These are phyloP conservation scores for Phyllostomus discolor DNA, from an alignment of 2,113 vertebrate species.

Conservation along the genomic window DNA sequence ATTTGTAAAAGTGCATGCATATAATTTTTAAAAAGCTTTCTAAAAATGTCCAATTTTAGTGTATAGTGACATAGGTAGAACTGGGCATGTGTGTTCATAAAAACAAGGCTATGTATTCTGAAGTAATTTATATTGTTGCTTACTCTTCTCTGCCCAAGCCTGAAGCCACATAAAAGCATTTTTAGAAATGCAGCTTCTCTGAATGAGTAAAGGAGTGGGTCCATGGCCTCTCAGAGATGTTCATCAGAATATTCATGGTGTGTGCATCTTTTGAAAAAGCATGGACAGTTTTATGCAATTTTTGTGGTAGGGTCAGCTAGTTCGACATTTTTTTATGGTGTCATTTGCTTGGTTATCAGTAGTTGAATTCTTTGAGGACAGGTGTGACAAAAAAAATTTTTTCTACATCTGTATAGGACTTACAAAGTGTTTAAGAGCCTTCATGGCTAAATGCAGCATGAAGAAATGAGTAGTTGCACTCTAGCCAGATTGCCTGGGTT, in stretches of 20 bases:
- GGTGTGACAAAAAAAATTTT: background rate
- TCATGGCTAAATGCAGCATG: background rate
- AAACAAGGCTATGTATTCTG: background rate
- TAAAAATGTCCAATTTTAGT: background rate
- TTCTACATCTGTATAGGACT: background rate
- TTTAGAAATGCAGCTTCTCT: background rate
- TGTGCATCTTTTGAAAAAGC: background rate
- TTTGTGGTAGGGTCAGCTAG: background rate
- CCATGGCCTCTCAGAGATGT: background rate
- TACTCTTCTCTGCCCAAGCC: background rate
- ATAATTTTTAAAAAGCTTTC: background rate
- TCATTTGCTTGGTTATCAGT: background rate
- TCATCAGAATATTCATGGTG: background rate
- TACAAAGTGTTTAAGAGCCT: background rate
- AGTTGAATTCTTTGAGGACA: background rate
- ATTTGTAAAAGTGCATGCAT: background rate
- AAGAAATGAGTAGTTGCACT: background rate
- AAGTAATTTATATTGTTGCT: background rate
- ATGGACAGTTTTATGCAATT: background rate
- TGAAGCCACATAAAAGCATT: background rate
- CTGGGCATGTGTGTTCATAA: background rate
- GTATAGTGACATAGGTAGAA: background rate
- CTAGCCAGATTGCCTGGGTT: background rate
- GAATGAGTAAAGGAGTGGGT: background rate
- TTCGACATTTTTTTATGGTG: background rate